Conservation (phyloP, 2,888 invertebrate genomes). For the Gymnosoma rotundatum region DNA sequence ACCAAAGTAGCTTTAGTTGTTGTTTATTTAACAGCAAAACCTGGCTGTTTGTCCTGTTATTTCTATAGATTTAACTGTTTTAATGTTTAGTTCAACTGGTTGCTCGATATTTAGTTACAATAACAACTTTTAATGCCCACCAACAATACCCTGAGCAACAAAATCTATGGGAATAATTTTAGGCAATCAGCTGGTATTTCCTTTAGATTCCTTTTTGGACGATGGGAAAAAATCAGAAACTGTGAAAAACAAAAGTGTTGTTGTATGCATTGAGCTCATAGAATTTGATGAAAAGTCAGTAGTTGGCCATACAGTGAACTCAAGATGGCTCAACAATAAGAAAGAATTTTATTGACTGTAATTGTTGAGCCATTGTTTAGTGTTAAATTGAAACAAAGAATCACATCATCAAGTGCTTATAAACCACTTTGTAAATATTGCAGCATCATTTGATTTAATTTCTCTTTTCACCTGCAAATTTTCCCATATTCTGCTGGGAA, state of each 20-base stretch:
- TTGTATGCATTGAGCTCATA: not conserved
- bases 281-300: conserved; percentile 49
- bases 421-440: conserved; percentile 62
- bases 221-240: conserved; percentile 55
- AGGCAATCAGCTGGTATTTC: conserved; percentile 67
- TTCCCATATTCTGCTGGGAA: conserved; percentile 46
- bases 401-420: conserved; percentile 68
- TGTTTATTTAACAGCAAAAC: conserved; percentile 46
- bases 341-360: conserved; percentile 15
- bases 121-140: conserved; percentile 13
- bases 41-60: conserved; percentile 54
- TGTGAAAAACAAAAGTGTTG: conserved; percentile 4
- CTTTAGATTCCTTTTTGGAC: conserved; percentile 6
- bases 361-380: conserved; percentile 52
- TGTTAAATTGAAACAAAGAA: conserved; percentile 56
- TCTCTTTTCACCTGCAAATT: conserved; percentile 60
- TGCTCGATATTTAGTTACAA: conserved; percentile 29
- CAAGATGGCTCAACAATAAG: conserved; percentile 63
- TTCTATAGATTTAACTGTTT: conserved; percentile 58
- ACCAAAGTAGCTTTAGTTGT: conserved; percentile 17
- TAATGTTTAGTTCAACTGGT: conserved; percentile 42
- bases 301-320: conserved; percentile 60
- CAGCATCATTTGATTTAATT: conserved; percentile 47
- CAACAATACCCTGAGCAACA: conserved; percentile 32
- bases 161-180: conserved; percentile 66